Evolutionary conservation across 2,888 invertebrate genomes (phyloP).

Genomic region (Leptopilina myrica): DNA sequence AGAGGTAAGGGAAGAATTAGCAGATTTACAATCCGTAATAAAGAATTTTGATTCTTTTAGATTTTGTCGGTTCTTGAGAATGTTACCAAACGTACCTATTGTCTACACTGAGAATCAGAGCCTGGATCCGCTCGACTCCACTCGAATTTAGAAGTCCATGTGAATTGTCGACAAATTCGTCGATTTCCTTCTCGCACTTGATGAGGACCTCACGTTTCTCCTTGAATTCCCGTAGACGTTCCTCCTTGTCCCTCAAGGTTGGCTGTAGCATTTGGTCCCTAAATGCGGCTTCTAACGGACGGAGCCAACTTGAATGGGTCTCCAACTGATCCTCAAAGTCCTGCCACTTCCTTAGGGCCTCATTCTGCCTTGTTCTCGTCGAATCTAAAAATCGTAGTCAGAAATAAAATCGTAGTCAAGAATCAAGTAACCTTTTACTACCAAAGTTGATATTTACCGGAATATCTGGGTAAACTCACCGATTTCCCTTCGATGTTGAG

Average conservation of each 20-base stretch:
- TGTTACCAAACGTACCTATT: slow-evolving; percentile 78
- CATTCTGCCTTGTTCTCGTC: slow-evolving; percentile 85
- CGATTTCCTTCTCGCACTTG: slow-evolving; percentile 90
- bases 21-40: no score
- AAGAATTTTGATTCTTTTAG: no score
- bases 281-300: slow-evolving; percentile 88
- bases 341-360: slow-evolving; percentile 89
- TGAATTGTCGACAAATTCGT: slow-evolving; percentile 92
- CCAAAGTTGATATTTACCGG: no score
- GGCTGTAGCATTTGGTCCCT: slow-evolving; percentile 91
- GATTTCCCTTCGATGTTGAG: slow-evolving; percentile 83
- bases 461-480: slow-evolving; percentile 67
- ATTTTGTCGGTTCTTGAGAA: no score
- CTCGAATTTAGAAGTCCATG: slow-evolving; percentile 90
- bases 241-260: slow-evolving; percentile 88
- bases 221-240: slow-evolving; percentile 84
- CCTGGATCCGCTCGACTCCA: slow-evolving; percentile 90
- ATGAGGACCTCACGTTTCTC: slow-evolving; percentile 87
- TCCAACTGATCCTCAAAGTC: slow-evolving; percentile 91
- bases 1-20: background rate
- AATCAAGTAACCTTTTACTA: no score
- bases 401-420: no score
- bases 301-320: slow-evolving; percentile 90
- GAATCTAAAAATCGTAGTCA: slow-evolving; percentile 74
- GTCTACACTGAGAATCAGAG: slow-evolving; percentile 92